These are phyloP conservation scores for Mesoligia furuncula DNA, from an alignment of 2,888 invertebrate species.

Conservation along the genomic window DNA sequence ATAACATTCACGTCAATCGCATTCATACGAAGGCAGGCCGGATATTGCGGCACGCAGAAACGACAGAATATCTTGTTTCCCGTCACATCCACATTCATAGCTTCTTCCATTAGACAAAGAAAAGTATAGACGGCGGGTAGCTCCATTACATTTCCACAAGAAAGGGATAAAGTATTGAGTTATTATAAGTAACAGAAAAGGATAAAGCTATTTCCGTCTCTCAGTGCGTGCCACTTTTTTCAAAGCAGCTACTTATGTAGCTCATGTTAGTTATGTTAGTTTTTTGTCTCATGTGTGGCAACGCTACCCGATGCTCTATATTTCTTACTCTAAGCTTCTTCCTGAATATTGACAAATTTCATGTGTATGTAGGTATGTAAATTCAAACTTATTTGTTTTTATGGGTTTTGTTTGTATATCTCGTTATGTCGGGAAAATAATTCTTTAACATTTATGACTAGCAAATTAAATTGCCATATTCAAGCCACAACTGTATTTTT, in stretches of 20 bases:
- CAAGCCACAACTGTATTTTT: background rate
- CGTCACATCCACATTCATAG: constrained; percentile 27
- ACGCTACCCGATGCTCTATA: too few species aligned
- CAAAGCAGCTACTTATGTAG: too few species aligned
- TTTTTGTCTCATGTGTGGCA: too few species aligned
- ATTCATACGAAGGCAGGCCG: constrained; percentile 8
- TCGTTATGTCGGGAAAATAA: background rate
- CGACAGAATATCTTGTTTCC: constrained; percentile 33
- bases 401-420: background rate
- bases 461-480: background rate
- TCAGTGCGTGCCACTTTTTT: too few species aligned
- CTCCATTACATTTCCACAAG: too few species aligned
- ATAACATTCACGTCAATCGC: constrained; percentile 19
- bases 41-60: constrained; percentile 25
- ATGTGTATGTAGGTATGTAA: background rate
- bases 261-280: too few species aligned
- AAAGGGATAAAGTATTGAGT: too few species aligned
- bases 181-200: too few species aligned
- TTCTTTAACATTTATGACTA: background rate
- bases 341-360: constrained; percentile 12
- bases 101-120: too few species aligned
- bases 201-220: too few species aligned
- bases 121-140: too few species aligned
- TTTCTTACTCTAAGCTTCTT: too few species aligned
- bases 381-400: constrained; percentile 1